phyloP scores from a whole-genome alignment of 2,113 vertebrate genomes.

The Perca schrenkii region DNA sequence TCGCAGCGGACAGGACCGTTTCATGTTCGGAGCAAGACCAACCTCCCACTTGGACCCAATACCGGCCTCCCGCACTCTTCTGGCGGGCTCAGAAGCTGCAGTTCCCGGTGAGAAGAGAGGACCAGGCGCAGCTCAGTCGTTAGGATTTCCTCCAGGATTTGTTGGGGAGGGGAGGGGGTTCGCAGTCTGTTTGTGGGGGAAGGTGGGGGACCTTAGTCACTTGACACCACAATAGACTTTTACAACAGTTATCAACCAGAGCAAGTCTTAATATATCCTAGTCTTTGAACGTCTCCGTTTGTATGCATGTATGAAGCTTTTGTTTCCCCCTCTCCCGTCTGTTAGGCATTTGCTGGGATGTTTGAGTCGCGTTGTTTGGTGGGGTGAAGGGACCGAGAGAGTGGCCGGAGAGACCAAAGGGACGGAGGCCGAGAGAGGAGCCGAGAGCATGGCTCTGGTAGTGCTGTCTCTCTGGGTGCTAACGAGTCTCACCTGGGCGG shows the following conservation, averaged over 20 bases:
- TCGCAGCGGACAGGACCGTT: constrained; percentile 47
- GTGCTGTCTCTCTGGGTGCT: constrained; percentile 82
- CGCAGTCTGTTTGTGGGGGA: constrained; percentile 51
- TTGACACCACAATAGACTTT: constrained; percentile 71
- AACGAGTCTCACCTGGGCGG: constrained; percentile 85
- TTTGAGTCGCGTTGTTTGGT: constrained; percentile 74
- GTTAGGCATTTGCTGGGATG: constrained; percentile 80
- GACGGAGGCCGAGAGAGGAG: constrained; percentile 63
- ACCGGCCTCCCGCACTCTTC: constrained; percentile 51
- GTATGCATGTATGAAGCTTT: constrained; percentile 48
- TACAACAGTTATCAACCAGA: constrained; percentile 60
- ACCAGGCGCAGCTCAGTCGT: constrained; percentile 16
- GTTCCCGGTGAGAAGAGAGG: constrained; percentile 69
- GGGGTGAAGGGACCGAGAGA: constrained; percentile 77
- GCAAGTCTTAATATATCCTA: background rate
- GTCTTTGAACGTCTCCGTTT: constrained; percentile 30
- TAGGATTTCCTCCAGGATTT: constrained; percentile 67
- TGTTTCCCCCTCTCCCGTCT: constrained; percentile 41
- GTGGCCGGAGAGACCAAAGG: constrained; percentile 60
- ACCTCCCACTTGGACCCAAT: constrained; percentile 53
- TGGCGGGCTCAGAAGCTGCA: constrained; percentile 61
- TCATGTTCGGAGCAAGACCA: constrained; percentile 40
- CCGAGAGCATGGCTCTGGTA: constrained; percentile 84
- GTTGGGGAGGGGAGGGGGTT: constrained; percentile 33
- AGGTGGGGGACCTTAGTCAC: constrained; percentile 44